phyloP scores from a whole-genome alignment of 2,797 vertebrate species.

The Acrocephalus scirpaceus region DNA sequence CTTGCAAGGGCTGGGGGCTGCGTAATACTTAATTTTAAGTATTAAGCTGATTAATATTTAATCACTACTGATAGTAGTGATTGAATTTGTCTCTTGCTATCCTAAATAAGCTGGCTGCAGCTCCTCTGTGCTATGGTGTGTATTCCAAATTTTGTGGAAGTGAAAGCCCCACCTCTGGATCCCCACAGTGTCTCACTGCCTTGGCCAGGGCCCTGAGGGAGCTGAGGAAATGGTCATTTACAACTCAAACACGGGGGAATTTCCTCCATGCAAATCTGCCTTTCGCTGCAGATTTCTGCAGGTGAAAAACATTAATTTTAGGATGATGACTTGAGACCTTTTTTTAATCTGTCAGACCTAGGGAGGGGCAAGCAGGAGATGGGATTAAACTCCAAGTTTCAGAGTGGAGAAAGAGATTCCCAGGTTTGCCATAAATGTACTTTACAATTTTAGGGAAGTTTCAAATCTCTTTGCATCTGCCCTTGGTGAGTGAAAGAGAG shows the following conservation, averaged over 20 bases:
- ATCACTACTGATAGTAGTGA: rapidly evolving
- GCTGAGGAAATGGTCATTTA: background rate
- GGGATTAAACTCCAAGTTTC: background rate
- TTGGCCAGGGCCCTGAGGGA: background rate
- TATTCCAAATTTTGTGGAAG: slow-evolving; percentile 23
- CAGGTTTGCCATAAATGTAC: background rate
- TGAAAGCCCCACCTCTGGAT: background rate
- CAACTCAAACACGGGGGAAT: background rate
- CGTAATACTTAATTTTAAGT: background rate
- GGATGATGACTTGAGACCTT: background rate
- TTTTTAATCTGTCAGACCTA: background rate
- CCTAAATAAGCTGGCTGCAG: background rate
- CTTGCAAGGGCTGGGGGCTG: background rate
- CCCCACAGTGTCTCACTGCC: background rate
- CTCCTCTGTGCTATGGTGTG: background rate
- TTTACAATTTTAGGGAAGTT: background rate
- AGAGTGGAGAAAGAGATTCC: background rate
- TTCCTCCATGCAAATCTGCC: slow-evolving; percentile 32
- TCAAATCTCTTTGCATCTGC: background rate
- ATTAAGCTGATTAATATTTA: too few relatives aligned
- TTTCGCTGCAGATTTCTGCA: background rate
- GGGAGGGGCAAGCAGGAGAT: background rate
- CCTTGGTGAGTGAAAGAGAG: background rate
- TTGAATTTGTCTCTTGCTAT: background rate
- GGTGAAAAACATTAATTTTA: background rate